Evolutionary conservation across 2,888 invertebrate genomes (phyloP), one percentile per base, ranked within the genome.

Genomic region (Toxonevra muliebris): DNA sequence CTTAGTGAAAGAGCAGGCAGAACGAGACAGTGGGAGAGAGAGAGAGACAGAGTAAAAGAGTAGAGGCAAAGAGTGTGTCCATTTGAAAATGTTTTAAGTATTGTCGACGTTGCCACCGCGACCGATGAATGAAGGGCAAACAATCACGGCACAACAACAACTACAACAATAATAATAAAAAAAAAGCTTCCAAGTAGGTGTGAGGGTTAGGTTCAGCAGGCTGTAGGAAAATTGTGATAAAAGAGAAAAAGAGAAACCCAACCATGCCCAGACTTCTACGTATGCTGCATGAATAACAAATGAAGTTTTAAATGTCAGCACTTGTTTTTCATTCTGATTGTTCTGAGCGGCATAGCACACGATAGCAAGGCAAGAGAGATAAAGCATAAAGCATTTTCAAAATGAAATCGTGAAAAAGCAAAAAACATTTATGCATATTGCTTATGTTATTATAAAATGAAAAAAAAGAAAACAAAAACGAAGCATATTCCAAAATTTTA

Each of bases 221-320:
- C 62, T 30, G 7, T 30, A 30, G 30, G 30, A 7, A 30, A 30
- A 30, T n/a, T 7, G 30, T 30, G 30, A 30, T 4, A 30, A 30
- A 30, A 30, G n/a, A n/a, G n/a, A 30, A 7, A 30, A 30, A 30
- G 7, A 30, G 3, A 30, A 30, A 30, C 30, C 7, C 30, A 30
- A 30, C 30, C 30, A 30, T 30, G 30, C 30, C 30, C 30, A 30
- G 30, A 30, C 30, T 4, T 30, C 7, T 30, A 79, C 79, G 80
- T 77, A 77, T 79, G 80, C 79, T 74, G 78, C 80, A 80, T 79
- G 80, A 79, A 79, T 79, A 78, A 74, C 77, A 80, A 80, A 78
- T 79, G 76, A 74, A 75, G 70, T 77, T 80, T 77, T 78, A 78
- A 80, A 78, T 80, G 80, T 77, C 66, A 66, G 52, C 61, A 54